These are phyloP conservation scores for Zaprionus bogoriensis DNA, from an alignment of 2,888 invertebrate species.

Conservation along the genomic window DNA sequence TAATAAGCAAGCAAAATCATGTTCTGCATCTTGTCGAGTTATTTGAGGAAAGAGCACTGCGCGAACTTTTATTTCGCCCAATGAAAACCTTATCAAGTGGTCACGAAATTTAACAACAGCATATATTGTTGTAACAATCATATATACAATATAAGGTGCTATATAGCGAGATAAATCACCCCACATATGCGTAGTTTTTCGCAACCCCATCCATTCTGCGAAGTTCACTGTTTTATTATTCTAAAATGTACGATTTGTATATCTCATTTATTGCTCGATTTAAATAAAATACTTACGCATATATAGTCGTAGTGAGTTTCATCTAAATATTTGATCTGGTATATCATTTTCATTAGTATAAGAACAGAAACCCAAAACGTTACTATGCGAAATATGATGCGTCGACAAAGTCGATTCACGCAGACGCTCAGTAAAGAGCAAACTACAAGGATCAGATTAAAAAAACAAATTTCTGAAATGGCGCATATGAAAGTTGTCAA, in stretches of 20 bases:
- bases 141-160: conserved; percentile 91
- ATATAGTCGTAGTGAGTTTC: conserved; percentile 89
- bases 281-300: conserved; percentile 86
- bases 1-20: conserved; percentile 88
- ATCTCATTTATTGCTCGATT: not conserved
- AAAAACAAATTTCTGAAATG: conserved; percentile 89
- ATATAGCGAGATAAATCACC: conserved; percentile 86
- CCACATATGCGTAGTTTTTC: conserved; percentile 85
- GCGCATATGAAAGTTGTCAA: conserved; percentile 91
- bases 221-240: conserved; percentile 83
- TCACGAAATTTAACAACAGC: conserved; percentile 94
- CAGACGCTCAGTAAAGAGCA: conserved; percentile 89
- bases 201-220: conserved; percentile 93
- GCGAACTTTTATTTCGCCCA: conserved; percentile 83
- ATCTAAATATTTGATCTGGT: conserved; percentile 94
- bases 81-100: conserved; percentile 84
- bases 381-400: conserved; percentile 88
- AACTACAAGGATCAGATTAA: conserved; percentile 91
- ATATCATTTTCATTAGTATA: conserved; percentile 96
- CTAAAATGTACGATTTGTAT: conserved; percentile 4
- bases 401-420: conserved; percentile 88
- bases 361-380: conserved; percentile 90
- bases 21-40: conserved; percentile 92
- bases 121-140: conserved; percentile 92
- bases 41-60: conserved; percentile 91